These are phyloP conservation scores for Eledona agricola DNA, from an alignment of 2,888 invertebrate genomes.

Conservation along the genomic window DNA sequence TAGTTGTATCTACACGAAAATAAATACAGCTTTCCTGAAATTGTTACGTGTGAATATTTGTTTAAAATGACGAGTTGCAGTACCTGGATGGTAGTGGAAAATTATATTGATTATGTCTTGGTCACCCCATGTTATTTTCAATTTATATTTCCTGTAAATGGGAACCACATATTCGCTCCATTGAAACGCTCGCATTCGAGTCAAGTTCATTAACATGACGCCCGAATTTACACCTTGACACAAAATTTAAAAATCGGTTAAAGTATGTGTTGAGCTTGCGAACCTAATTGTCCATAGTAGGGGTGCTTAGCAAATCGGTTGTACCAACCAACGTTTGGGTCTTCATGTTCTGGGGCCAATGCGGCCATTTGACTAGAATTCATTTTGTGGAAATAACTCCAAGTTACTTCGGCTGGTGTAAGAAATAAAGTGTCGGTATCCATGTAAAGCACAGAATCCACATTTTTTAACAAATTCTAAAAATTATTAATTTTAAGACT, in stretches of 20 bases:
- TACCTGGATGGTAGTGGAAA: conserved; percentile 83
- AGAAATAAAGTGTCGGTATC: conserved; percentile 93
- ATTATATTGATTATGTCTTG: conserved; percentile 95
- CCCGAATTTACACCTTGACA: conserved; percentile 90
- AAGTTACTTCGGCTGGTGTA: conserved; percentile 82
- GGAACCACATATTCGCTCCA: conserved; percentile 88
- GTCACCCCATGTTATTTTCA: conserved; percentile 96
- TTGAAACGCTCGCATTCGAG: conserved; percentile 84
- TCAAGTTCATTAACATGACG: conserved; percentile 97
- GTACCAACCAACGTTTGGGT: conserved; percentile 94
- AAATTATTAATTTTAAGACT: conserved; percentile 52
- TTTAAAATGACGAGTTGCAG: neutral
- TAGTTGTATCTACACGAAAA: conserved; percentile 91
- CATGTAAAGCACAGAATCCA: conserved; percentile 89
- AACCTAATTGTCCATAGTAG: conserved; percentile 85
- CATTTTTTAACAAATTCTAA: conserved; percentile 78
- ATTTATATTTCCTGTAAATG: conserved; percentile 84
- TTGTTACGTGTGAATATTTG: conserved; percentile 7
- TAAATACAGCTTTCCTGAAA: conserved; percentile 76
- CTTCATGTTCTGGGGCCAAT: conserved; percentile 89
- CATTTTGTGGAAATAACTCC: conserved; percentile 84
- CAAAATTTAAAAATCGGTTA: neutral
- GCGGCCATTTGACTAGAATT: conserved; percentile 89
- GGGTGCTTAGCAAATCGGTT: conserved; percentile 95
- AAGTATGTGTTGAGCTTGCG: neutral